phyloP scores from a whole-genome alignment of 2,888 invertebrate species.

The Oscheius sp. region DNA sequence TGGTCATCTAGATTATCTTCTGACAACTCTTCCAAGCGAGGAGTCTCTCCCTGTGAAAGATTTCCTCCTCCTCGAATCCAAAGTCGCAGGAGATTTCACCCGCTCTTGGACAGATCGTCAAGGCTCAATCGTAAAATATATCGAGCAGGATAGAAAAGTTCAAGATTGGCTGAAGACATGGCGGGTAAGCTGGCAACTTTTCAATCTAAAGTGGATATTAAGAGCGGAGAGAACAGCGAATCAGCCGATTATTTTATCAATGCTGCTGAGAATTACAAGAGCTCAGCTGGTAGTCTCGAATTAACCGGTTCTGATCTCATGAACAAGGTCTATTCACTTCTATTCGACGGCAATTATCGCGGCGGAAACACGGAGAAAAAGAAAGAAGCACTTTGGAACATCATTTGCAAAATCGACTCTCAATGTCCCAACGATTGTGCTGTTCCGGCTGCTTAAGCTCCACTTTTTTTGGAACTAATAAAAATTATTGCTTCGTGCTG shows the following conservation, averaged over 20 bases:
- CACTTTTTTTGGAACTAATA: no score
- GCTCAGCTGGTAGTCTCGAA: background rate
- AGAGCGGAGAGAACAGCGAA: background rate
- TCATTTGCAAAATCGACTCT: background rate
- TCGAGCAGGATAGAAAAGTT: constrained; percentile 2
- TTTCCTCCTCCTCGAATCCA: constrained; percentile 2
- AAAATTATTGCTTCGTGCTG: no score
- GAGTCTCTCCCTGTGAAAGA: background rate
- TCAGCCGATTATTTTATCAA: constrained; percentile 12
- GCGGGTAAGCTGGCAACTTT: background rate
- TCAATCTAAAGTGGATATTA: background rate
- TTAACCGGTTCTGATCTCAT: background rate
- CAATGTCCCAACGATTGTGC: no score
- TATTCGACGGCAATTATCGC: background rate
- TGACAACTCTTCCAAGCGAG: background rate
- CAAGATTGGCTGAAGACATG: constrained; percentile 7
- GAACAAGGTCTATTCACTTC: background rate
- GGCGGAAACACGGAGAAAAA: background rate
- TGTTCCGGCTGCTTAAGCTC: no score
- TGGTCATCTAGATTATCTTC: constrained; percentile 6
- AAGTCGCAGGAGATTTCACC: background rate
- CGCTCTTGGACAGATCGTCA: background rate
- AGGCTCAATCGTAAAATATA: background rate
- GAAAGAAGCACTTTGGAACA: background rate
- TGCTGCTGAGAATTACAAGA: constrained; percentile 11